These are phyloP conservation scores for Spilosoma lubricipeda DNA, from an alignment of 2,888 invertebrate species.

Conservation along the genomic window DNA sequence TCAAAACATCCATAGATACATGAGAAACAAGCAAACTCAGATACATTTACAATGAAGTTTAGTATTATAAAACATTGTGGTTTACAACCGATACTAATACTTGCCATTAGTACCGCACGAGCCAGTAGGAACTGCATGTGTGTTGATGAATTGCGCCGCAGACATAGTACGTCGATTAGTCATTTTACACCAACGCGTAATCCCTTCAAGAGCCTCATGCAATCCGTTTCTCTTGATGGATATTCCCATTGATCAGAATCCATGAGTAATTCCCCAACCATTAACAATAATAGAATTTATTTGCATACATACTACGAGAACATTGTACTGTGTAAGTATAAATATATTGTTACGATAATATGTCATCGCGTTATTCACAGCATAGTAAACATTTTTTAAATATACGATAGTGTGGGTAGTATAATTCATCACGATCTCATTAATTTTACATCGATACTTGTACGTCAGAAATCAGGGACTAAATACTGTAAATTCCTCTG, in stretches of 20 bases:
- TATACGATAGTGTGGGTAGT: neutral
- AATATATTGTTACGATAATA: neutral
- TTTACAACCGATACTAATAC: neutral
- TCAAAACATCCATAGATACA: neutral
- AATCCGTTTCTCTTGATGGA: neutral
- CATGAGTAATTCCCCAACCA: neutral
- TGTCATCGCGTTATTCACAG: neutral
- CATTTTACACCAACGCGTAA: neutral
- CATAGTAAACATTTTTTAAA: neutral
- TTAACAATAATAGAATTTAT: neutral
- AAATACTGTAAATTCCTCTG: no score
- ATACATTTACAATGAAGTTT: neutral
- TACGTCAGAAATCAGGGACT: neutral
- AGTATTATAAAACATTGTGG: neutral
- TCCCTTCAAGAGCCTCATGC: neutral
- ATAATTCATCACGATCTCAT: no score
- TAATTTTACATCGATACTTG: no score
- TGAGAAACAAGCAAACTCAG: neutral
- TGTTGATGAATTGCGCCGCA: constrained; percentile 1
- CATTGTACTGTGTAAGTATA: neutral
- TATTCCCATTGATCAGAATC: constrained; percentile 1
- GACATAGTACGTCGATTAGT: neutral
- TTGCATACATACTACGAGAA: neutral
- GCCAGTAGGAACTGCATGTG: no score
- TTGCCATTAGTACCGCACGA: neutral